Conservation (phyloP, 2,797 vertebrate genomes). For the Meda fulgida region DNA sequence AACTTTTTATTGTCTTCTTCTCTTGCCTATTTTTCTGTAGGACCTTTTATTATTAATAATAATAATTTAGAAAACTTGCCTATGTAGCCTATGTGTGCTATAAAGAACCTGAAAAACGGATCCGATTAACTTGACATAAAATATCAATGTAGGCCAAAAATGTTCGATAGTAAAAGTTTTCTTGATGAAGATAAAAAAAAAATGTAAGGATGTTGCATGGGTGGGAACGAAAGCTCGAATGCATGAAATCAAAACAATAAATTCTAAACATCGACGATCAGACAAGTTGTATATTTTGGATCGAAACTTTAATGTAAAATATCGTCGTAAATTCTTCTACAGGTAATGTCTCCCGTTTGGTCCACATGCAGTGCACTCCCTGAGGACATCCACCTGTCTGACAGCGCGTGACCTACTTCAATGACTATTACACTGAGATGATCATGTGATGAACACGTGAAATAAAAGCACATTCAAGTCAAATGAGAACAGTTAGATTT, state of each 20-base stretch:
- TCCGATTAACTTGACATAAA: not conserved
- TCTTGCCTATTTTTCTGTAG: no score
- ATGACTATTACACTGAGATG: constrained; percentile 44
- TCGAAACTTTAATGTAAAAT: not conserved
- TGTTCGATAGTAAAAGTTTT: not conserved
- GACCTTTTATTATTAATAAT: not conserved
- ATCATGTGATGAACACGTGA: constrained; percentile 36
- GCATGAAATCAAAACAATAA: not conserved
- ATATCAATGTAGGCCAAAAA: not conserved
- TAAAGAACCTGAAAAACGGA: no score
- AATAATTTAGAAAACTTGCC: not conserved
- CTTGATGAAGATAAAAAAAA: not conserved
- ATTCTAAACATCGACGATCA: not conserved
- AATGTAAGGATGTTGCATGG: not conserved
- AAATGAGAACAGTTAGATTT: not conserved
- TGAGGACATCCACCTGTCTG: constrained; percentile 24
- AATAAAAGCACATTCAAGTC: not conserved
- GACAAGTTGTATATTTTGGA: not conserved
- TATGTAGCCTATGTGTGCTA: not conserved
- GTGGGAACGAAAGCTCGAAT: not conserved
- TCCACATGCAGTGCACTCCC: not conserved
- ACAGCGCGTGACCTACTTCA: constrained; percentile 55
- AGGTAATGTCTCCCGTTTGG: not conserved
- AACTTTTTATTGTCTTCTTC: not conserved
- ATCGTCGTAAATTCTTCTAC: not conserved